phyloP scores from a whole-genome alignment of 2,888 invertebrate genomes.

The Pediacus dermestoides region DNA sequence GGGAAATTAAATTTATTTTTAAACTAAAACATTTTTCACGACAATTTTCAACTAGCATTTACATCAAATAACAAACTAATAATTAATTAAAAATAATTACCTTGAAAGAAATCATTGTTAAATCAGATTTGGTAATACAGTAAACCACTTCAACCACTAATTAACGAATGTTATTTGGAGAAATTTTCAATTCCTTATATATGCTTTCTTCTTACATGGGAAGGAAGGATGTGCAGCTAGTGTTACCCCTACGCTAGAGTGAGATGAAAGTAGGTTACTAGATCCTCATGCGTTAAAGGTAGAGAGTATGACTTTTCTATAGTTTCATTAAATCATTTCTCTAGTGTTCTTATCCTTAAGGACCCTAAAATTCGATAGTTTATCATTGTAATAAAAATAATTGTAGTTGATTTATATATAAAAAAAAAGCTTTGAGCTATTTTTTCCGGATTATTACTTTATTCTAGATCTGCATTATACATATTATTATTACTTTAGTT shows the following conservation, averaged over 20 bases:
- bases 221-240: conserved; percentile 28
- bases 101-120: conserved; percentile 24
- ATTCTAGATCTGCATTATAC: too few relatives aligned
- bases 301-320: conserved; percentile 1
- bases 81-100: conserved; percentile 18
- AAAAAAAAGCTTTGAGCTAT: too few relatives aligned
- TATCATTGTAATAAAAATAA: too few relatives aligned
- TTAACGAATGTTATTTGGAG: conserved; percentile 36
- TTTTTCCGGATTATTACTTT: too few relatives aligned
- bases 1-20: too few relatives aligned
- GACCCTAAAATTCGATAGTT: too few relatives aligned
- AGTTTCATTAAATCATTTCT: neutral
- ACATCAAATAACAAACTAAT: too few relatives aligned
- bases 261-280: conserved; percentile 40
- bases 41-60: too few relatives aligned
- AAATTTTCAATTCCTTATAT: conserved; percentile 44
- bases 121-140: conserved; percentile 14
- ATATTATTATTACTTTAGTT: too few relatives aligned
- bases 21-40: too few relatives aligned
- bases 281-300: conserved; percentile 21
- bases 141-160: conserved; percentile 28
- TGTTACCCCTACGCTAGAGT: conserved; percentile 26
- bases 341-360: too few relatives aligned
- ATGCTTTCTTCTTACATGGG: conserved; percentile 41
- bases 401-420: too few relatives aligned